Percentiles rank a stretch among this genome's conserved stretches.
phyloP scores from a whole-genome alignment of 2,113 vertebrate species.

The Kryptolebias marmoratus region DNA sequence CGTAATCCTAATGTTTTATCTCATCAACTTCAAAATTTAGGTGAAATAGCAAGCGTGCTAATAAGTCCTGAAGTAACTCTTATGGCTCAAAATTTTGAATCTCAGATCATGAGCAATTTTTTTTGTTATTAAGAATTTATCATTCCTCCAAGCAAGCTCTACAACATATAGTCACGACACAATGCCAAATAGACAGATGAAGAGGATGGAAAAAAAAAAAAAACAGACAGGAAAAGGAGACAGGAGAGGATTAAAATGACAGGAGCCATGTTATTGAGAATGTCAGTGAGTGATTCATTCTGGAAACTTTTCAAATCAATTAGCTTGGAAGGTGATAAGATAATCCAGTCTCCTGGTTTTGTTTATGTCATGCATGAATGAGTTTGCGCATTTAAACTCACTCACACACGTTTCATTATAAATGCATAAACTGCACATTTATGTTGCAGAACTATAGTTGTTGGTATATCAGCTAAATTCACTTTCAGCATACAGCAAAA shows the following conservation, averaged over 20 bases:
- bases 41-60: not conserved
- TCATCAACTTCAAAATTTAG: slow-evolving; percentile 3
- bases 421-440: not conserved
- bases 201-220: slow-evolving; percentile 30
- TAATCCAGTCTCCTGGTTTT: slow-evolving; percentile 15
- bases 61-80: not conserved
- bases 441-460: not conserved
- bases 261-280: slow-evolving; percentile 36
- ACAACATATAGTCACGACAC: slow-evolving; percentile 17
- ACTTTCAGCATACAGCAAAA: not conserved
- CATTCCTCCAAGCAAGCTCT: slow-evolving; percentile 11
- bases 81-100: not conserved
- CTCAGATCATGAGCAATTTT: not conserved
- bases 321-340: slow-evolving; percentile 29
- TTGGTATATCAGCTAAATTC: not conserved
- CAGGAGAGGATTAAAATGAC: slow-evolving; percentile 32
- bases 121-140: not conserved
- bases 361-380: not conserved
- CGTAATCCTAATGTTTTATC: slow-evolving; percentile 12
- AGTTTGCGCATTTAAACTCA: not conserved
- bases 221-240: not conserved
- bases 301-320: slow-evolving; percentile 24
- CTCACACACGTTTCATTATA: not conserved
- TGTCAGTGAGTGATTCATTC: slow-evolving; percentile 23
- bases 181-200: slow-evolving; percentile 28